phyloP scores from a whole-genome alignment of 1,140 invertebrate genomes.

The Drosophila navojoa region DNA sequence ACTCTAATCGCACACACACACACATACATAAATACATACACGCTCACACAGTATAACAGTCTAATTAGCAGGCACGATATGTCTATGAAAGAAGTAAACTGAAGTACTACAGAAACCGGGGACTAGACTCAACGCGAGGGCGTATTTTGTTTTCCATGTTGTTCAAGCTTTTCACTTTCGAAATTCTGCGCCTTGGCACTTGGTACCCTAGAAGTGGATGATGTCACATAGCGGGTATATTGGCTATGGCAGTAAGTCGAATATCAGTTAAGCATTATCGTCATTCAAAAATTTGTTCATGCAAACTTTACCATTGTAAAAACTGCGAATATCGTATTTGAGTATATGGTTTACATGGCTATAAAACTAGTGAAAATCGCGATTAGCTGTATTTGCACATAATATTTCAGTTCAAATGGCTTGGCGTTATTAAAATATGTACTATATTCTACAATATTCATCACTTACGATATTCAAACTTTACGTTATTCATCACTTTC shows the following conservation, averaged over 20 bases:
- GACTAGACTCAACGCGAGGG: constrained; percentile 1
- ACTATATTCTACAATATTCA: too few species aligned
- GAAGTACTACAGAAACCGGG: neutral
- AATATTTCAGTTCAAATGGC: too few species aligned
- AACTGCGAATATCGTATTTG: too few species aligned
- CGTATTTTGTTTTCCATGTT: constrained; percentile 35
- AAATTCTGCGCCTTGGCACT: constrained; percentile 24
- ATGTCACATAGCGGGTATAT: constrained; percentile 1
- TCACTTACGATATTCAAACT: too few species aligned
- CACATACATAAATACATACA: neutral
- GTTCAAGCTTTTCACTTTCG: constrained; percentile 62
- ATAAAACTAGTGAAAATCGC: too few species aligned
- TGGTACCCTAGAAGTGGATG: neutral
- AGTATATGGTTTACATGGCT: too few species aligned
- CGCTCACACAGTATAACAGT: constrained; percentile 38
- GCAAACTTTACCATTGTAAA: too few species aligned
- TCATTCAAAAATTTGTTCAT: too few species aligned
- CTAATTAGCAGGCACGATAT: constrained; percentile 67
- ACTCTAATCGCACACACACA: constrained; percentile 14
- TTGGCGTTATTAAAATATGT: too few species aligned
- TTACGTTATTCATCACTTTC: too few species aligned
- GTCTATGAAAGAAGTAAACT: constrained; percentile 7
- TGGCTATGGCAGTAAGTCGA: neutral
- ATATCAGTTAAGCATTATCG: too few species aligned
- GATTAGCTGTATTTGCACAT: too few species aligned